These are phyloP conservation scores for Conops quadrifasciatus DNA, from an alignment of 2,888 invertebrate genomes.

Conservation along the genomic window DNA sequence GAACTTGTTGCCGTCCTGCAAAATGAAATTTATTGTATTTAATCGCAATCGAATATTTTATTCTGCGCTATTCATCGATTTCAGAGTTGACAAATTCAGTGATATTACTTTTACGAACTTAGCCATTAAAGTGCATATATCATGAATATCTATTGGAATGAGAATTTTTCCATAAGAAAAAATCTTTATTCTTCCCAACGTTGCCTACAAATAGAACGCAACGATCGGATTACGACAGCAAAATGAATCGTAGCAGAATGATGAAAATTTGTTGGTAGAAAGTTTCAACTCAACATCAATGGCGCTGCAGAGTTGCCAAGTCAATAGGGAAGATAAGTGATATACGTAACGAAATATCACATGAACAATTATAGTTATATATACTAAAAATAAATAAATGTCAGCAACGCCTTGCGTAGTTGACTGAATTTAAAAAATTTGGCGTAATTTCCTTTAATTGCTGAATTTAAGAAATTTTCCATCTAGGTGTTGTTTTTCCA, in stretches of 20 bases:
- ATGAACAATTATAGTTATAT: no score
- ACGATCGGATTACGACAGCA: slow-evolving; percentile 45
- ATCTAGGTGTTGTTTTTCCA: no score
- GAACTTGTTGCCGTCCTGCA: slow-evolving; percentile 34
- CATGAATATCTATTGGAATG: slow-evolving; percentile 28
- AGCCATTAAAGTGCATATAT: slow-evolving; percentile 35
- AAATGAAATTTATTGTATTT: no score
- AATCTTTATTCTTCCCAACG: slow-evolving; percentile 34
- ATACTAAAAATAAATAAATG: no score
- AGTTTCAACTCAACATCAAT: background rate
- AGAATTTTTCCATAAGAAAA: slow-evolving; percentile 25
- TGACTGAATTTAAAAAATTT: no score
- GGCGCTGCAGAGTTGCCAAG: slow-evolving; percentile 8
- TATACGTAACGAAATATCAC: no score
- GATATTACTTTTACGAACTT: slow-evolving; percentile 9
- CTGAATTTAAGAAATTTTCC: no score
- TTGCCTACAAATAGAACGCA: slow-evolving; percentile 24
- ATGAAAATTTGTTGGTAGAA: slow-evolving; percentile 11
- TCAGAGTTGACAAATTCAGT: slow-evolving; percentile 5
- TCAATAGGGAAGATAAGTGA: no score
- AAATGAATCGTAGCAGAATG: slow-evolving; percentile 45
- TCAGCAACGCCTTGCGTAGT: no score
- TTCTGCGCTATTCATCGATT: background rate
- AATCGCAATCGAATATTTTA: background rate
- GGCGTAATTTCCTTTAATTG: no score